Evolutionary conservation across 2,888 invertebrate genomes (phyloP), one percentile per base, ranked within the genome.

Genomic region (Drosophila affinis): DNA sequence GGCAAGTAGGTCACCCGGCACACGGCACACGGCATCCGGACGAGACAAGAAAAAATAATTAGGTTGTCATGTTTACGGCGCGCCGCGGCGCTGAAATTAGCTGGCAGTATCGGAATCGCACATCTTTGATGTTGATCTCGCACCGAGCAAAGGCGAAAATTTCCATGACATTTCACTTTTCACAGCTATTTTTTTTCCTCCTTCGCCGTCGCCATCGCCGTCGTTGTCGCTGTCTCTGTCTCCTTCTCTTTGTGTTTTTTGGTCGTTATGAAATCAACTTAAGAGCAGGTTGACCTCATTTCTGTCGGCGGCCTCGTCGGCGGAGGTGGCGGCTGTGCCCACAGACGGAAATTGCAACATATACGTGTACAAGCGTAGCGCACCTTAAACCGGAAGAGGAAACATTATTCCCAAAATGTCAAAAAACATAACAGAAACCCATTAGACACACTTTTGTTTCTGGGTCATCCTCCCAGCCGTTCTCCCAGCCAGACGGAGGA

Each of bases 371-470:
- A 59, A 52, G 51, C 68, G 68, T 63, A 72, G 77, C 80, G 84
- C 86, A 87, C 86, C 86, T 87, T 87, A 82, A 87, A 88, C 87
- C 86, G 86, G 86, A 87, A 84, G 53, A 72, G 86, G 86, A 87
- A 87, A 87, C 86, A 88, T 88, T 86, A 86, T 87, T 84, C 86
- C 84, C 79, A 86, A 86, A 87, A 87, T 87, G 86, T 88, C 86
- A 88, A 83, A 87, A 86, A 87, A 79, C 87, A 85, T 79, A 87
- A 86, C 86, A 86, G 82, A 88, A 87, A 80, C 73, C 87, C 87
- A 86, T 87, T 86, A 86, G 88, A 87, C 81, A 84, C 81, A 81
- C 78, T 87, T 86, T 80, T 75, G 77, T 81, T 87, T 84, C 88
- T 88, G 87, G 86, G 86, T 86, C 87, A 82, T 67, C 70, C 44